Evolutionary conservation across 2,888 invertebrate species (phyloP), one percentile per base, ranked within the genome.

Genomic region (Thysanoteuthis rhombus): DNA sequence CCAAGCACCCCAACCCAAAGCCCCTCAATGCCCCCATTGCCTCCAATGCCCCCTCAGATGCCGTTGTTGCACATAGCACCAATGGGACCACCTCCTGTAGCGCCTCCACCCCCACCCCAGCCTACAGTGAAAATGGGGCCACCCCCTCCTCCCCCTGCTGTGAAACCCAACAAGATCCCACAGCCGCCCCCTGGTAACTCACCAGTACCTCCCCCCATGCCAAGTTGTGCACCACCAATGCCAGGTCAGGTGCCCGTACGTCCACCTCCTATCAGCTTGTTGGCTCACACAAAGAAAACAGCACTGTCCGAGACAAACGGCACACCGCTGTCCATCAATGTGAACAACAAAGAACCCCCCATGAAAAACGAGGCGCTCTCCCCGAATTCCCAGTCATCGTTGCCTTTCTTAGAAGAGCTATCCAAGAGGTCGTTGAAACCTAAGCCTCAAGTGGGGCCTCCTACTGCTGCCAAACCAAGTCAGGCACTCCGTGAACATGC

Each of bases 371-470:
- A 92, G 91, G 91, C 52, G 47, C 52, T 94, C 90, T 93, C 91
- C 36, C 93, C 90, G 90, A 93, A 89, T 52, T 45, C 94, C 94
- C 38, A 94, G 39, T 89, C 92, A 0, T 58, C 91, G 36, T 94
- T 96, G 93, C 96, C 96, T 90, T 96, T 96, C 93, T 94, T 96
- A 94, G 95, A 95, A 39, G 96, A 96, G 94, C 94, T 96, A 75
- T 94, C 95, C 42, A 95, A 95, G 91, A 93, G 93, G 93, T 93
- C 94, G 91, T 94, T 94, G 93, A 95, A 94, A 94, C 94, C 94
- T 40, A 93, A 93, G 89, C 58, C 94, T 45, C 93, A 93, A 58
- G 52, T 52, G 47, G 93, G 93, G 38, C 93, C 93, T 36, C 93
- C 93, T 47, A 93, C 93, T 47, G 93, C 93, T 38, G 93, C 93